phyloP scores from a whole-genome alignment of 2,113 vertebrate genomes.

The Strigops habroptila region DNA sequence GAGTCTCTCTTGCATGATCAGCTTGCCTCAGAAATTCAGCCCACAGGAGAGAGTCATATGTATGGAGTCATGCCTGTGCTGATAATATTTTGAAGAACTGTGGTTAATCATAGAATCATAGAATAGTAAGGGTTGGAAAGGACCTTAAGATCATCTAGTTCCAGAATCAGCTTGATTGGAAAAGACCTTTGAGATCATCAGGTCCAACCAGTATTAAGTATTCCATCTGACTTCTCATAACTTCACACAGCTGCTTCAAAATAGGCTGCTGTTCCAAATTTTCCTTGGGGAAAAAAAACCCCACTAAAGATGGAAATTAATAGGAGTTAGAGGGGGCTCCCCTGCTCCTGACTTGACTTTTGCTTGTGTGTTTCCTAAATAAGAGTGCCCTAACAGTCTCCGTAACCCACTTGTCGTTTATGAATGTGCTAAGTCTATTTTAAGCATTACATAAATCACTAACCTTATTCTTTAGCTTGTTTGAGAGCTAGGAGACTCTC shows the following conservation, averaged over 20 bases:
- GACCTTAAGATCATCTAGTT: not conserved
- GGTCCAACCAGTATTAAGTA: not conserved
- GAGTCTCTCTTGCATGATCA: not conserved
- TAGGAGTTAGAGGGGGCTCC: not conserved
- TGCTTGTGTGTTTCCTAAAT: not conserved
- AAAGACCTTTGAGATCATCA: not conserved
- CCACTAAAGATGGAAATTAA: not conserved
- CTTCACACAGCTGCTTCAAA: not conserved
- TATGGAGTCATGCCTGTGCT: not conserved
- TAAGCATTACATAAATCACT: not conserved
- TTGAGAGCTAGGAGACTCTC: not conserved
- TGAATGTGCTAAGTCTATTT: not conserved
- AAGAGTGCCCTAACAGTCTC: not conserved
- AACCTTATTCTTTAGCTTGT: not conserved
- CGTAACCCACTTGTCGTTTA: not conserved
- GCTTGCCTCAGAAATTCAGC: not conserved
- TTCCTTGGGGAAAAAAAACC: not conserved
- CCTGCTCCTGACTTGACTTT: not conserved
- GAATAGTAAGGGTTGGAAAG: too few relatives aligned
- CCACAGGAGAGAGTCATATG: fast-evolving
- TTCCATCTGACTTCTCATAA: not conserved
- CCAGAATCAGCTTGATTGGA: not conserved
- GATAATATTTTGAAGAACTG: fast-evolving
- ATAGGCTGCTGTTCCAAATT: not conserved
- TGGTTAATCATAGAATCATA: not conserved